A percentile compares a stretch with the other conserved stretches of the same genome.
Evolutionary conservation across 2,888 invertebrate species (phyloP).

Genomic region (Oscheius onirici): DNA sequence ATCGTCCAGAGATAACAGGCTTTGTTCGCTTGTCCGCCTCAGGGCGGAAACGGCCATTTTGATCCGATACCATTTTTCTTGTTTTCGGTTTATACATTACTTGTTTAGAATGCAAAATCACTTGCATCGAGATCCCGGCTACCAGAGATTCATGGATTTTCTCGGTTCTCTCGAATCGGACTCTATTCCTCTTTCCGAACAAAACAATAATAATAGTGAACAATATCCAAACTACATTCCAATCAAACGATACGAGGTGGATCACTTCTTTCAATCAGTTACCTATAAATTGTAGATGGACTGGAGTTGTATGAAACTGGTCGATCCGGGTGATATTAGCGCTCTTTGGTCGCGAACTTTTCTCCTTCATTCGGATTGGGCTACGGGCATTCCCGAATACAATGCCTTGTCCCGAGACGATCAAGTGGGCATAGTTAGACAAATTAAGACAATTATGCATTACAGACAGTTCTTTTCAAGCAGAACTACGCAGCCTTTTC

Average conservation of each 20-base stretch:
- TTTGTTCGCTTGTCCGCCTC: no score
- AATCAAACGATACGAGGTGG: constrained; percentile 17
- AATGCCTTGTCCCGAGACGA: constrained; percentile 4
- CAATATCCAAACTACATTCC: background rate
- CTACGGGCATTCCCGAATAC: constrained; percentile 16
- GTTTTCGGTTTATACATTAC: no score
- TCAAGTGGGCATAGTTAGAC: background rate
- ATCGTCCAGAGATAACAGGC: no score
- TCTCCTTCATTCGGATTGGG: constrained; percentile 15
- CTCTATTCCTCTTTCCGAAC: background rate
- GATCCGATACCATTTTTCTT: no score
- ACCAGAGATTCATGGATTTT: constrained; percentile 7
- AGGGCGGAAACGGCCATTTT: no score
- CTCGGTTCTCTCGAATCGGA: constrained; percentile 13
- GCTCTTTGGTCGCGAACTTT: constrained; percentile 8
- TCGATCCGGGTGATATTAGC: constrained; percentile 6
- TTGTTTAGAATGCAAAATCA: no score
- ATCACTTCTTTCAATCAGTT: background rate
- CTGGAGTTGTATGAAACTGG: constrained; percentile 20
- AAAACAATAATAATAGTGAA: background rate
- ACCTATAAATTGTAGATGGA: constrained; percentile 1
- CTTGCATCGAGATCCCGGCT: background rate
- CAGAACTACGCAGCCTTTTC: constrained; percentile 10
- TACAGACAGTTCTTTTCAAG: constrained; percentile 6
- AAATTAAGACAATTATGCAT: no score